Conservation (phyloP, 2,797 vertebrate genomes). For the Gymnopithys bicolor region DNA sequence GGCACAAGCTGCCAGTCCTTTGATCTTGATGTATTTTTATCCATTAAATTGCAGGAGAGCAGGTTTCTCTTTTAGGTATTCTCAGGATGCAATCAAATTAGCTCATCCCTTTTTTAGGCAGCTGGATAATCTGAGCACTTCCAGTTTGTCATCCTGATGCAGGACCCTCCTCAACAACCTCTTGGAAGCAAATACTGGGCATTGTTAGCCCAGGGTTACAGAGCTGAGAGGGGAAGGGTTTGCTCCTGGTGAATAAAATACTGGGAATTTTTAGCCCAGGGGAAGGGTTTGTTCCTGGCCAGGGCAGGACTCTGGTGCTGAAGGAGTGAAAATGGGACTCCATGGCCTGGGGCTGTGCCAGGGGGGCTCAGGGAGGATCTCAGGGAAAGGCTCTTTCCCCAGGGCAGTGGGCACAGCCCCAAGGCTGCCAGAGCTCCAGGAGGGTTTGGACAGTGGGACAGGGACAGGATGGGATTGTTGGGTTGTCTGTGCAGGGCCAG, state of each 20-base stretch:
- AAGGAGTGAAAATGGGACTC: background rate
- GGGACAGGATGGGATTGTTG: background rate
- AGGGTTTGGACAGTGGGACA: background rate
- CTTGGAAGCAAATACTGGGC: background rate
- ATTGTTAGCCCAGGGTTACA: background rate
- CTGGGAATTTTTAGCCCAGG: no score
- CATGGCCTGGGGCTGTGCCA: background rate
- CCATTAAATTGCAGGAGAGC: background rate
- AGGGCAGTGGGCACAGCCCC: background rate
- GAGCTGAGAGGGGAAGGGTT: background rate
- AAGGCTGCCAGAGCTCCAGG: background rate
- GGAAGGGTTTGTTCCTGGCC: no score
- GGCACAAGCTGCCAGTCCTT: constrained; percentile 1
- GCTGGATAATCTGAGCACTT: background rate
- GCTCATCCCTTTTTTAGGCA: background rate
- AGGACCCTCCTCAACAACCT: background rate
- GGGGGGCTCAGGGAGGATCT: background rate
- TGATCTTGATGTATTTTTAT: constrained; percentile 31
- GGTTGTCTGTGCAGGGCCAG: background rate
- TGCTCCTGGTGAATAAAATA: no score
- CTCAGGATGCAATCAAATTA: constrained; percentile 18
- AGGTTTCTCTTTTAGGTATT: constrained; percentile 13
- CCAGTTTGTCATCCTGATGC: background rate
- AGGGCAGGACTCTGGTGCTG: background rate
- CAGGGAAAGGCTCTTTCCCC: background rate